These are phyloP conservation scores for Siphlonurus alternatus DNA, from an alignment of 2,888 invertebrate species.

Conservation along the genomic window DNA sequence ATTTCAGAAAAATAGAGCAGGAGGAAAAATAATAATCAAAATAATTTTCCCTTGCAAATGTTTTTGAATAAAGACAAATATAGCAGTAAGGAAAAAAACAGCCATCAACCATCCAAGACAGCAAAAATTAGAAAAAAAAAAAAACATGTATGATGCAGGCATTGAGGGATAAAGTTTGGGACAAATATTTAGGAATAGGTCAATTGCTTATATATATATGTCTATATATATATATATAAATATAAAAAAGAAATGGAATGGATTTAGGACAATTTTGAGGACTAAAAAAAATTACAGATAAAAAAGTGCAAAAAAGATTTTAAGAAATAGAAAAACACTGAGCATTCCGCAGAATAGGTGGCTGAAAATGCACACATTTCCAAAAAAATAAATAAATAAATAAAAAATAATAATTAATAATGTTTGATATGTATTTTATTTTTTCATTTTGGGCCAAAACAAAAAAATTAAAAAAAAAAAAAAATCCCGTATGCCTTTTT, in stretches of 20 bases:
- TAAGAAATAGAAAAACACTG: conserved; percentile 10
- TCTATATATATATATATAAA: too few relatives aligned
- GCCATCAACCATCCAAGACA: conserved; percentile 15
- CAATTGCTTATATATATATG: too few relatives aligned
- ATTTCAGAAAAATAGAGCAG: too few relatives aligned
- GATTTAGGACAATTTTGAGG: neutral
- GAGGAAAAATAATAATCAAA: too few relatives aligned
- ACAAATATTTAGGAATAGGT: conserved; percentile 15
- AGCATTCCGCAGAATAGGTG: conserved; percentile 14
- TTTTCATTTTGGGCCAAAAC: neutral
- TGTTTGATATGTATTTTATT: neutral
- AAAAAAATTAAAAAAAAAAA: neutral
- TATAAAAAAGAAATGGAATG: neutral
- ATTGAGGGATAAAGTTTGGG: conserved; percentile 32
- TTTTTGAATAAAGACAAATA: neutral
- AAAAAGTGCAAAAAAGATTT: neutral
- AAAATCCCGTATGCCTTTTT: neutral
- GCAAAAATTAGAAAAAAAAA: conserved; percentile 28
- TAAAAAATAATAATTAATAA: too few relatives aligned
- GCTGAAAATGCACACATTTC: conserved; percentile 22
- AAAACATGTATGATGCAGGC: conserved; percentile 37
- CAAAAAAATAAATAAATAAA: too few relatives aligned
- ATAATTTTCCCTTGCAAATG: too few relatives aligned
- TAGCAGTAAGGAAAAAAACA: neutral
- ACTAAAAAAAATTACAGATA: neutral